phyloP scores from a whole-genome alignment of 2,888 invertebrate species.

The Ischnus inquisitorius region DNA sequence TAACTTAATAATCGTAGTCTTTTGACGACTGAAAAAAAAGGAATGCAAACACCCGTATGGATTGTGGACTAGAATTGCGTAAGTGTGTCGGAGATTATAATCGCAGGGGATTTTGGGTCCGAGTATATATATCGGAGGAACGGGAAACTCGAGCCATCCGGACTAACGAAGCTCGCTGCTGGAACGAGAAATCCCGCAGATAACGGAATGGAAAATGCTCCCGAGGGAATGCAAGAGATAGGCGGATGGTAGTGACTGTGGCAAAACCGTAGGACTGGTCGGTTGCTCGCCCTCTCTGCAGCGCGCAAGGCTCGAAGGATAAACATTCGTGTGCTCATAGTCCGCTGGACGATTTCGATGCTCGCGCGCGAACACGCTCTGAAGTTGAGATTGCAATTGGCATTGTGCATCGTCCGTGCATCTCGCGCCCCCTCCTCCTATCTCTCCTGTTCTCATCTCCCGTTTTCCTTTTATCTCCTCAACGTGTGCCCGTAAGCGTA shows the following conservation, averaged over 20 bases:
- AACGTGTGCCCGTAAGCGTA: slow-evolving; percentile 47
- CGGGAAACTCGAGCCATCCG: slow-evolving; percentile 73
- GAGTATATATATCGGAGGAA: slow-evolving; percentile 47
- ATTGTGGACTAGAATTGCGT: slow-evolving; percentile 44
- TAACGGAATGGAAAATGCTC: slow-evolving; percentile 81
- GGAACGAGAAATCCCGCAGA: slow-evolving; percentile 78
- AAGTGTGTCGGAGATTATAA: slow-evolving; percentile 68
- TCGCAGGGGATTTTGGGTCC: slow-evolving; percentile 64
- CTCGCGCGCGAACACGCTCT: slow-evolving; percentile 32
- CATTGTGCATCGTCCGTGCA: slow-evolving; percentile 62
- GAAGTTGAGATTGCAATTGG: slow-evolving; percentile 66
- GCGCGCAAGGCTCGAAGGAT: slow-evolving; percentile 66
- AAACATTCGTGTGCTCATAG: slow-evolving; percentile 63
- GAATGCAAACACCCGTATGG: neutral
- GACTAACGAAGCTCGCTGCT: slow-evolving; percentile 77
- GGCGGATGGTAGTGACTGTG: slow-evolving; percentile 49
- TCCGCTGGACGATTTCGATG: slow-evolving; percentile 47
- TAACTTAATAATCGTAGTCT: neutral
- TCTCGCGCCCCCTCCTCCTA: too few species aligned
- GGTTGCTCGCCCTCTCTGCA: slow-evolving; percentile 34
- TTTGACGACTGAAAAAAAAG: neutral
- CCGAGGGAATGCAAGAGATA: slow-evolving; percentile 74
- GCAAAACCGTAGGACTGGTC: slow-evolving; percentile 53
- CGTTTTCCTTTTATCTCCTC: slow-evolving; percentile 30
- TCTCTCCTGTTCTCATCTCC: slow-evolving; percentile 30